phyloP scores from a whole-genome alignment of 92 coral and sea anemone genomes.

The Blastomussa wellsi region DNA sequence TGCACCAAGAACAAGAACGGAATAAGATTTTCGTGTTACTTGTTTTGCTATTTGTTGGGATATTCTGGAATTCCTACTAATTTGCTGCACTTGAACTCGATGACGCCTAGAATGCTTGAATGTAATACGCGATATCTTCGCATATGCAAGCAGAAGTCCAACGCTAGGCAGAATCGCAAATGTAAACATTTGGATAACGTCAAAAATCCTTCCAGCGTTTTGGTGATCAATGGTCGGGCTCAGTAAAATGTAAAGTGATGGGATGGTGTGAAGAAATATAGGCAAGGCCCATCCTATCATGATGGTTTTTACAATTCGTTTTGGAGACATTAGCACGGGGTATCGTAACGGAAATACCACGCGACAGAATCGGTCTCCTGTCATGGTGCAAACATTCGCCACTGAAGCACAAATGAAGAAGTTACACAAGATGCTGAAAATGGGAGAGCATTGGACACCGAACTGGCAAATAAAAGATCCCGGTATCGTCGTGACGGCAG shows the following conservation, averaged over 20 bases:
- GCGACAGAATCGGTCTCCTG: conserved; percentile 41
- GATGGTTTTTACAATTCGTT: conserved; percentile 10
- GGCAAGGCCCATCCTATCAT: conserved; percentile 50
- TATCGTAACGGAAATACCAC: conserved; percentile 51
- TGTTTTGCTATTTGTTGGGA: neutral
- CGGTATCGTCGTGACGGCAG: conserved; percentile 31
- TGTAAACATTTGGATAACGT: conserved; percentile 45
- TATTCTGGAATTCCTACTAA: neutral
- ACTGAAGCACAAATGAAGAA: conserved; percentile 51
- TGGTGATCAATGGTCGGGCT: conserved; percentile 4
- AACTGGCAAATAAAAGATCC: conserved; percentile 38
- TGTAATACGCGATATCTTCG: conserved; percentile 28
- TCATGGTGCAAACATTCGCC: conserved; percentile 44
- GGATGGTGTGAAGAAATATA: conserved; percentile 32
- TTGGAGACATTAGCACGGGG: conserved; percentile 48
- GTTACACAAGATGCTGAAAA: conserved; percentile 25
- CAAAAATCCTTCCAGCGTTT: conserved; percentile 20
- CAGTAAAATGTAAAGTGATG: conserved; percentile 13
- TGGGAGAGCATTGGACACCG: conserved; percentile 10
- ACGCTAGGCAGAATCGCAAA: conserved; percentile 49
- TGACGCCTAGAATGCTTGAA: conserved; percentile 26
- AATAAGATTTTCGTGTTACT: conserved; percentile 17
- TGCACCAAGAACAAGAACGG: conserved; percentile 46
- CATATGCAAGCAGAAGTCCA: conserved; percentile 40
- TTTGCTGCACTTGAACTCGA: conserved; percentile 26